Evolutionary conservation across 1,140 invertebrate species (phyloP), one percentile per base, ranked within the genome.

Genomic region (Harpegnathos saltator): DNA sequence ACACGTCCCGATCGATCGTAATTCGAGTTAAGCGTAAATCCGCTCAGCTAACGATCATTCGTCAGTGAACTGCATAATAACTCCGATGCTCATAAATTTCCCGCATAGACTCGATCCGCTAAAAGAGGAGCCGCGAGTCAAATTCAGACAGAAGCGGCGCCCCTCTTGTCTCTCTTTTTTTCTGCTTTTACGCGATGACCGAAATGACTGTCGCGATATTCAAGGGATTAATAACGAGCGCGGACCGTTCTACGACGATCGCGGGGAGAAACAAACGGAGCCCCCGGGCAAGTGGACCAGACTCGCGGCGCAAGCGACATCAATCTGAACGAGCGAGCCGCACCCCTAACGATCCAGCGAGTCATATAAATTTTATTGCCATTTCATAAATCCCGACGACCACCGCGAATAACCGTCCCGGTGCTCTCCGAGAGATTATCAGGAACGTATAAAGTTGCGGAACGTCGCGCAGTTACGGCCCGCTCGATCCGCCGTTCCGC

Each of bases 281-380:
- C 90, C 83, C n/a, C 52, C 74, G 38, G 87, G 87, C 89, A 84
- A 91, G 91, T 90, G 85, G 78, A 90, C 88, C 81, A 84, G 65
- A 82, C 88, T 89, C 87, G 81, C 88, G 52, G 75, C 75, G 12
- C 74, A 71, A 74, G 83, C 85, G 85, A 90, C 88, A 90, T 90
- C 87, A 91, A 92, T 91, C 89, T 90, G 86, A 87, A 88, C 85
- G 86, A 89, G 89, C 89, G 85, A 86, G 52, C 74, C 82, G 85
- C 89, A 59, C 85, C 90, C 90, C 89, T 93, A 92, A 92, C 88
- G 89, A 89, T 86, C 88, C 87, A 91, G 81, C 84, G 86, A 92
- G 89, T 92, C 91, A 87, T 92, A 91, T 90, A 92, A 93, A 92
- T 92, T 92, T 93, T 92, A 93, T 92, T 89, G 86, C 87, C 87